Base-by-base conservation (phyloP, 2,888 invertebrate species). In the Horisme vitalbata region DNA sequence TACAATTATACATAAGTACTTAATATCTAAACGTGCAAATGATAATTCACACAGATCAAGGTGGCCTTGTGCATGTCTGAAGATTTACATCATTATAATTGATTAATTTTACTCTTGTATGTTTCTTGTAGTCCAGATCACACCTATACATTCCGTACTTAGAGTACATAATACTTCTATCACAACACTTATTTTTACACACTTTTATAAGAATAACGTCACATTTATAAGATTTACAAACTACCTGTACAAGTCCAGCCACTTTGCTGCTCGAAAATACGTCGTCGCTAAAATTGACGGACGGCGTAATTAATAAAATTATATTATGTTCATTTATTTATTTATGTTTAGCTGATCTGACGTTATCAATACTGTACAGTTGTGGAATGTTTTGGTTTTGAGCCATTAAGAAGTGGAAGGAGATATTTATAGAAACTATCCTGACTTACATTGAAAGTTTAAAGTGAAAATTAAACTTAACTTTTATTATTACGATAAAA, bases 161-260 rank as follows among this genome's bases (percentile, higher is more conserved):
- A 51, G 7, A 59, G 56, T 52, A 55, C 59, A 37, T 41, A 45
- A 48, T 48, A 56, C 41, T 48, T 54, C 52, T 56, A 59, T 59
- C 56, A 59, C 59, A 59, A 56, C 51, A 55, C 50, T 56, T 45
- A 45, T 41, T 41, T 51, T 44, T 44, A 46, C 36, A 43, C 41
- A 44, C 39, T 23, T 8, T 27, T 14, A 26, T 12, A 44, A 24
- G 9, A 24, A 24, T 24, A 35, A 18, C 11, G 15, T 21, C 6
- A 32, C n/a, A 13, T 15, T 8, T 13, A 21, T 3, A 11, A 10
- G 4, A 27, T 43, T 18, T 8, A 30, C 23, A 15, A 31, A 41
- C 34, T 35, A 34, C 14, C 10, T 13, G 12, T 7, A 14, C 11
- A 18, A n/a, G 23, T 23, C 4, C 27, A 21, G 7, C 18, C 30